Evolutionary conservation across 2,888 invertebrate genomes (phyloP).

Genomic region (Limnephilus rhombicus): DNA sequence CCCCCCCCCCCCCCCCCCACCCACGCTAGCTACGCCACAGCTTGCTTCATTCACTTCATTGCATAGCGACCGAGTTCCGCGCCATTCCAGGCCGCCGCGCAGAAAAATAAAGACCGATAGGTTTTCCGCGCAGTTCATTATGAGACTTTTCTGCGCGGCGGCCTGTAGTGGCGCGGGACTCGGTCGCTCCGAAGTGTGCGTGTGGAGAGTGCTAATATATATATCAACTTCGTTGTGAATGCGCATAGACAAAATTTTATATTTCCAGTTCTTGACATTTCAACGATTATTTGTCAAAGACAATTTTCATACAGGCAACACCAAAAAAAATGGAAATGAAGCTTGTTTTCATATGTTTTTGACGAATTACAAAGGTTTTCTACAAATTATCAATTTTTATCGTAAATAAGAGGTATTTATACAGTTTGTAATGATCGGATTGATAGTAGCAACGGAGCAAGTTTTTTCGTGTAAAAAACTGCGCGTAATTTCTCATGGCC

Average conservation of each 20-base stretch:
- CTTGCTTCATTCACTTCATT: too few relatives aligned
- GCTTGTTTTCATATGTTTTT: constrained; percentile 59
- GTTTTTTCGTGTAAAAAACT: constrained; percentile 9
- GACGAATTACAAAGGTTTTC: constrained; percentile 33
- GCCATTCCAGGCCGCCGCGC: too few relatives aligned
- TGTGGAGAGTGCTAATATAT: too few relatives aligned
- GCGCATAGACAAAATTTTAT: neutral
- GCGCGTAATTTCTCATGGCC: constrained; percentile 44
- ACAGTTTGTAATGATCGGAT: neutral
- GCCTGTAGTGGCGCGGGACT: too few relatives aligned
- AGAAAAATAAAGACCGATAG: too few relatives aligned
- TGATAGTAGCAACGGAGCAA: neutral
- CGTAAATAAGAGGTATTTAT: constrained; percentile 29
- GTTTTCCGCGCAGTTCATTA: too few relatives aligned
- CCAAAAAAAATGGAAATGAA: constrained; percentile 34
- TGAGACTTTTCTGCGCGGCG: too few relatives aligned
- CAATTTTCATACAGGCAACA: neutral
- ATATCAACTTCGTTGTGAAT: neutral
- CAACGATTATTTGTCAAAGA: neutral
- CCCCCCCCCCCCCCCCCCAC: too few relatives aligned
- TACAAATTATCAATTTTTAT: constrained; percentile 20
- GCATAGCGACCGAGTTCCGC: too few relatives aligned
- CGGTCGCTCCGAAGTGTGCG: too few relatives aligned
- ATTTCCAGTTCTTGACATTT: neutral
- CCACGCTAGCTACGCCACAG: too few relatives aligned